Conservation (phyloP, 2,797 vertebrate genomes). For the Bothrops alternatus region DNA sequence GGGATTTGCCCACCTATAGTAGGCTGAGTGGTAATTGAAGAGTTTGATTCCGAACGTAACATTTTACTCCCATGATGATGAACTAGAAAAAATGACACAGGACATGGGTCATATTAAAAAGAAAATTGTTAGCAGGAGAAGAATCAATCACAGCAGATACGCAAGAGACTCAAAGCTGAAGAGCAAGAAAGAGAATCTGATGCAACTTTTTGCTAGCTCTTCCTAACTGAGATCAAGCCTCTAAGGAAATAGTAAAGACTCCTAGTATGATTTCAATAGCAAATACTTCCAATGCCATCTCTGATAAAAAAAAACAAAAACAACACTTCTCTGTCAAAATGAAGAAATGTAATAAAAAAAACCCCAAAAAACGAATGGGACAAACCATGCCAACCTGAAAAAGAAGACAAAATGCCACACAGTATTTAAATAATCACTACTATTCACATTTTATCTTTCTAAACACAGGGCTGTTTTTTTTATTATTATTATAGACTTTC, state of each 20-base stretch:
- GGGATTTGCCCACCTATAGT: constrained; percentile 99
- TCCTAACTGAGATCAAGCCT: not conserved
- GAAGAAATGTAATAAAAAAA: constrained; percentile 37
- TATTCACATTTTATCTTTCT: not conserved
- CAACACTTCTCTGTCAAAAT: constrained; percentile 50
- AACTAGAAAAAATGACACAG: constrained; percentile 95
- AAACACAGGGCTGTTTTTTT: not conserved
- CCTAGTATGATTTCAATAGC: not conserved
- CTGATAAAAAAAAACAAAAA: not conserved
- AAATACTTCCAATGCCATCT: not conserved
- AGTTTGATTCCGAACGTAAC: constrained; percentile 99
- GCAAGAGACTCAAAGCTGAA: constrained; percentile 63
- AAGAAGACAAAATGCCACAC: not conserved
- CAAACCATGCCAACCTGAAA: constrained; percentile 11
- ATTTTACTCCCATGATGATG: constrained; percentile 99
- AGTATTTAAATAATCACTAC: not conserved
- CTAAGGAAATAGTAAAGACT: constrained; percentile 34
- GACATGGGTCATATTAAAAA: constrained; percentile 81
- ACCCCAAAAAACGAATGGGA: not conserved
- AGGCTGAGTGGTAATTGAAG: constrained; percentile 99
- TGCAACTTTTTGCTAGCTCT: constrained; percentile 29
- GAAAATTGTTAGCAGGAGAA: constrained; percentile 82
- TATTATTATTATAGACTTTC: not conserved
- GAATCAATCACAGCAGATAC: constrained; percentile 75
- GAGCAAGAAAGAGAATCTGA: constrained; percentile 60